A percentile compares a stretch with the other conserved stretches of the same genome.
These are phyloP conservation scores for Erythrolamprus reginae DNA, from an alignment of 2,113 vertebrate genomes.

Conservation along the genomic window DNA sequence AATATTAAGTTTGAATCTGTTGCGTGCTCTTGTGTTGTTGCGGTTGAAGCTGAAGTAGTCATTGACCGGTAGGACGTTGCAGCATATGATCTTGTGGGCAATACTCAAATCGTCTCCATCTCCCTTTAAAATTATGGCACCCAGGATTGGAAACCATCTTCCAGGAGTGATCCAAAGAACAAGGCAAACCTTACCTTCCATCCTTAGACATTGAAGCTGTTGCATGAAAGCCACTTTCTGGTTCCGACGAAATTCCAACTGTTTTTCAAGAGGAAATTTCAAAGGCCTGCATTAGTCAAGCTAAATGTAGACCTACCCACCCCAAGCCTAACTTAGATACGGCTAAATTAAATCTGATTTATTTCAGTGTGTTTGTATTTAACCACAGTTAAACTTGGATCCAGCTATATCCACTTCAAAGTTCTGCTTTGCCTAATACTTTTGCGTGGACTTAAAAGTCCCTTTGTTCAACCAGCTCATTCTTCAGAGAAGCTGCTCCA, in stretches of 20 bases:
- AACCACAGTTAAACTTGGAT: background rate
- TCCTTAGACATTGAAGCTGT: background rate
- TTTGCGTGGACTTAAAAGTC: background rate
- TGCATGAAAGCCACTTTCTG: background rate
- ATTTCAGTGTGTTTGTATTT: background rate
- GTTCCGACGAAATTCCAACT: background rate
- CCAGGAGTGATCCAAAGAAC: background rate
- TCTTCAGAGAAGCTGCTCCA: background rate
- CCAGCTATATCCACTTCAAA: background rate
- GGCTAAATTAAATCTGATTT: background rate
- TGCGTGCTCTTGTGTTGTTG: too few species aligned
- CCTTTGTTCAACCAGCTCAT: background rate
- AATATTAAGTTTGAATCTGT: too few species aligned
- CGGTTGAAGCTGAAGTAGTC: too few species aligned
- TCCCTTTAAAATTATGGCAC: background rate
- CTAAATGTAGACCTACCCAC: background rate
- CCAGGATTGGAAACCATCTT: background rate
- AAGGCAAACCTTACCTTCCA: background rate
- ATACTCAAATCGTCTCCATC: too few species aligned
- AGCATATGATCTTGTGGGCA: too few species aligned
- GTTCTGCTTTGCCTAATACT: background rate
- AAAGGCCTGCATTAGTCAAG: background rate
- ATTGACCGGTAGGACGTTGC: too few species aligned
- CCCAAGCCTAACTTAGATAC: background rate
- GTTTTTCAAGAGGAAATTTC: background rate